Percentiles rank a stretch among this genome's conserved stretches.
These are phyloP conservation scores for Emys orbicularis DNA, from an alignment of 2,797 vertebrate genomes.

Conservation along the genomic window DNA sequence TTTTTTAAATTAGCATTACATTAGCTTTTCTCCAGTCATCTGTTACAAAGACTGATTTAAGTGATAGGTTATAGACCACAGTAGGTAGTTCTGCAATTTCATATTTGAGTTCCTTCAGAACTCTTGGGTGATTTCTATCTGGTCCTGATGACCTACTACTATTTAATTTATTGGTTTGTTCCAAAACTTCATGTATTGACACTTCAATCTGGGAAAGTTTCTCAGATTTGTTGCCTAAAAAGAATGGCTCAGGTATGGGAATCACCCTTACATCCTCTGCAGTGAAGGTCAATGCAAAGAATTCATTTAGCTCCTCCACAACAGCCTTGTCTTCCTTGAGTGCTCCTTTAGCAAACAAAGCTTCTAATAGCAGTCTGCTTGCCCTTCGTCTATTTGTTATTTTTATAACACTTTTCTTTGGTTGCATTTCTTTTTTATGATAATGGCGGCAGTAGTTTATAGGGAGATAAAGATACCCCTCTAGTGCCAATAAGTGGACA, in stretches of 20 bases:
- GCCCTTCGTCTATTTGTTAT: not conserved
- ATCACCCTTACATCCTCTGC: no score
- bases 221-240: no score
- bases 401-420: not conserved
- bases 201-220: no score
- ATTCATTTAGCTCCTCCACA: no score
- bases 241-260: no score
- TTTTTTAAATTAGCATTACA: no score
- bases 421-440: not conserved
- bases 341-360: not conserved
- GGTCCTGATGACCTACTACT: not conserved
- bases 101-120: not conserved
- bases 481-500: not conserved
- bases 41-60: no score
- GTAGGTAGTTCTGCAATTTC: not conserved
- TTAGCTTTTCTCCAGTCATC: no score
- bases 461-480: not conserved
- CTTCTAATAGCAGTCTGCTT: not conserved
- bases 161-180: not conserved
- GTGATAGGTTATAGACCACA: no score
- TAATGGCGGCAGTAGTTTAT: not conserved
- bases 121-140: not conserved
- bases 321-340: no score
- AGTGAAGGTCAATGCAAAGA: no score
- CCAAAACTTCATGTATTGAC: no score